A percentile compares a stretch with the other conserved stretches of the same genome.
phyloP scores from a whole-genome alignment of 2,888 invertebrate genomes.

The Drosophila lutescens region DNA sequence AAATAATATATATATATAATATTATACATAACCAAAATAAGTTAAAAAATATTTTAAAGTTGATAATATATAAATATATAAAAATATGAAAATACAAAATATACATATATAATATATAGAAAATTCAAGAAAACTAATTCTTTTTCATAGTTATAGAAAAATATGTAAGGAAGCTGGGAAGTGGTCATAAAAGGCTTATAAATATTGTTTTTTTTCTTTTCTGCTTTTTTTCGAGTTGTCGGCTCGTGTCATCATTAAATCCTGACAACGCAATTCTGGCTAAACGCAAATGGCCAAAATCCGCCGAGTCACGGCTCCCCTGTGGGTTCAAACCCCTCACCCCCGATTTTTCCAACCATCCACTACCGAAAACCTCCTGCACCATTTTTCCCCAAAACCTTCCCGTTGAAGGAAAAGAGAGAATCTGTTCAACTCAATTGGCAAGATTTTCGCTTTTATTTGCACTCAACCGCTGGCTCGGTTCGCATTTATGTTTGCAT shows the following conservation, averaged over 20 bases:
- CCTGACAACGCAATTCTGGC: constrained; percentile 66
- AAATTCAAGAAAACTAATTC: no score
- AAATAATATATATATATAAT: no score
- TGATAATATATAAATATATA: background rate
- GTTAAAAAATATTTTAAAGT: background rate
- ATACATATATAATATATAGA: no score
- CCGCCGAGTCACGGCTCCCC: constrained; percentile 25
- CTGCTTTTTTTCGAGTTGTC: constrained; percentile 26
- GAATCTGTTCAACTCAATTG: constrained; percentile 54
- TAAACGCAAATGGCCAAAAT: constrained; percentile 58
- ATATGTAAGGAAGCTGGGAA: background rate
- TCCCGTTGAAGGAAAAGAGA: constrained; percentile 1
- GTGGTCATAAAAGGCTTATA: background rate
- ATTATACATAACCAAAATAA: constrained; percentile 15
- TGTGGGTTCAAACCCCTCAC: background rate
- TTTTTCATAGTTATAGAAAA: background rate
- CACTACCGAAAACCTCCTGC: background rate
- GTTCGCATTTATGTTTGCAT: constrained; percentile 62
- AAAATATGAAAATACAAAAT: no score
- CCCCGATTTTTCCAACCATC: background rate
- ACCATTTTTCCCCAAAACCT: background rate
- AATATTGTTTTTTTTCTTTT: constrained; percentile 21
- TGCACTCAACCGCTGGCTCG: constrained; percentile 57
- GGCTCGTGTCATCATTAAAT: constrained; percentile 67
- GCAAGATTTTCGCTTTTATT: constrained; percentile 64